Conservation (phyloP, 2,113 vertebrate genomes). For the Sylvia atricapilla region DNA sequence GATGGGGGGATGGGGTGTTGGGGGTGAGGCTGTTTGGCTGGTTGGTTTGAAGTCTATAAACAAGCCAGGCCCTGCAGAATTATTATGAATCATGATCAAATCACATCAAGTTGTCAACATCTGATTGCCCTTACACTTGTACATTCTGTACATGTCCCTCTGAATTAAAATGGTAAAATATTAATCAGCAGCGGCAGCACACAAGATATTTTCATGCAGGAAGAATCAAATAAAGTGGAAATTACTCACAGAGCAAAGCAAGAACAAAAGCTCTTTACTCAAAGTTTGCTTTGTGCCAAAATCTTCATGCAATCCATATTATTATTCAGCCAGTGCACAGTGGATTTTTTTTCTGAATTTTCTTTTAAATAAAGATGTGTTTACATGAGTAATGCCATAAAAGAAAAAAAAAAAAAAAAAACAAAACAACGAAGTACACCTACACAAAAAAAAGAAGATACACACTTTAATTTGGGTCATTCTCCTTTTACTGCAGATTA, state of each 20-base stretch:
- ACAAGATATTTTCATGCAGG: not conserved
- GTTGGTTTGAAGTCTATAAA: not conserved
- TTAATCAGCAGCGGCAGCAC: not conserved
- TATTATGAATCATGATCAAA: not conserved
- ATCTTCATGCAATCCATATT: not conserved
- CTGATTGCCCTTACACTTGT: not conserved
- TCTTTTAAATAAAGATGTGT: not conserved
- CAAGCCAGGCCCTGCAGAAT: not conserved
- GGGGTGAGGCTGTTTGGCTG: not conserved
- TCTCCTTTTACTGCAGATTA: not conserved
- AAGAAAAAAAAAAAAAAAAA: no score
- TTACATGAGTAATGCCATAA: not conserved
- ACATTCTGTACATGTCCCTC: not conserved
- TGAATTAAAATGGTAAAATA: not conserved
- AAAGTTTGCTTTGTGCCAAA: not conserved
- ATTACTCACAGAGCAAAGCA: not conserved
- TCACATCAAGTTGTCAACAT: not conserved
- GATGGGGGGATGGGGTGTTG: accelerated
- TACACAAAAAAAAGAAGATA: not conserved
- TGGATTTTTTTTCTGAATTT: not conserved
- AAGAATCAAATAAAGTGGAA: not conserved
- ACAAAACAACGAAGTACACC: no score
- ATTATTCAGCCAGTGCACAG: not conserved
- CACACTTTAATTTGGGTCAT: not conserved
- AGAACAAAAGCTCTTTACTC: not conserved